These are phyloP conservation scores for Conus ventricosus DNA, from an alignment of 1,140 invertebrate species.

Conservation along the genomic window DNA sequence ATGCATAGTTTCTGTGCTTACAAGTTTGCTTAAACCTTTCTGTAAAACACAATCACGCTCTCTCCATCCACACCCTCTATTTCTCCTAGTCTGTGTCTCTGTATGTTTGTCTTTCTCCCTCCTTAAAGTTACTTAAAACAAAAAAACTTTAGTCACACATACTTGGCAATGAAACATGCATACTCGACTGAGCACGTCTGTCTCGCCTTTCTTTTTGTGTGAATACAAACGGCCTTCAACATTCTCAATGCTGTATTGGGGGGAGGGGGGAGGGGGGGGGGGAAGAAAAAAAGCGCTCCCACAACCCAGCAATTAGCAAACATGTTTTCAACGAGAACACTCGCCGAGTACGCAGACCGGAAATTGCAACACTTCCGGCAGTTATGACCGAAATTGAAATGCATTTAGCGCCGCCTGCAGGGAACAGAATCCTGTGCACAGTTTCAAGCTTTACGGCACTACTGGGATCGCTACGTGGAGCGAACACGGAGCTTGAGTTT, in stretches of 20 bases:
- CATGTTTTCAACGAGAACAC: neutral
- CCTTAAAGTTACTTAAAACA: too few relatives aligned
- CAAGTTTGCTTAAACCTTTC: too few relatives aligned
- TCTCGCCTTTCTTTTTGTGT: neutral
- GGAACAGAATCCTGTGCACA: neutral
- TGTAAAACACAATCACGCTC: too few relatives aligned
- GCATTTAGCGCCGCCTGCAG: neutral
- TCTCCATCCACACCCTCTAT: too few relatives aligned
- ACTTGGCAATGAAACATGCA: neutral
- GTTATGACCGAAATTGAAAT: neutral
- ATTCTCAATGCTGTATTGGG: neutral
- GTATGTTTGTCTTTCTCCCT: too few relatives aligned
- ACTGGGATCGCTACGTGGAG: too few relatives aligned
- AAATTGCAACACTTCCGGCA: neutral
- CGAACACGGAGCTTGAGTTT: neutral
- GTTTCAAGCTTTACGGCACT: neutral
- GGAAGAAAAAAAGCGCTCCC: too few relatives aligned
- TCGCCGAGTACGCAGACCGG: neutral
- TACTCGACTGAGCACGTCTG: neutral
- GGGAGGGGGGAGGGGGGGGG: too few relatives aligned
- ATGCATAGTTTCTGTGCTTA: too few relatives aligned
- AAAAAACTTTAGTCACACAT: neutral
- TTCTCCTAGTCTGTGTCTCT: too few relatives aligned
- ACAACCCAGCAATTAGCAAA: neutral
- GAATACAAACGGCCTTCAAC: neutral